Percentiles rank a stretch among this genome's conserved stretches.
Conservation (phyloP, 2,797 vertebrate species). For the Buceros bicornis region DNA sequence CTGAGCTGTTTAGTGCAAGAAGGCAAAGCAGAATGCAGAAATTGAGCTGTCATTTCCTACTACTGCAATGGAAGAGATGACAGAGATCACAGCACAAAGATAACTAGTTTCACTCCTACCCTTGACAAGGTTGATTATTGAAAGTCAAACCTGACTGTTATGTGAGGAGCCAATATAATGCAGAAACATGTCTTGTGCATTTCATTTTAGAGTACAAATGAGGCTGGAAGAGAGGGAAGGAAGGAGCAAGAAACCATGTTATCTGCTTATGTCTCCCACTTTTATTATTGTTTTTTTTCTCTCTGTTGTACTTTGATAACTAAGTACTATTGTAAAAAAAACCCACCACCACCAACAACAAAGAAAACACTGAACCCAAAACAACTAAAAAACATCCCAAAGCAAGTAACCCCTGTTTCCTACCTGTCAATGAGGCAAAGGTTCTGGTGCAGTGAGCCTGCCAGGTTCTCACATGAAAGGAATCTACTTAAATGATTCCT, state of each 20-base stretch:
- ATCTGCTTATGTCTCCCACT: neutral
- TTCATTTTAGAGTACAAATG: neutral
- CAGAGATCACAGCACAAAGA: neutral
- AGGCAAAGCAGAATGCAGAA: neutral
- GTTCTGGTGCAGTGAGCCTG: neutral
- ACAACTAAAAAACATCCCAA: neutral
- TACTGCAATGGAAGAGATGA: neutral
- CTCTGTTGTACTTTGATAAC: neutral
- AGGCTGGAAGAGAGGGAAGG: neutral
- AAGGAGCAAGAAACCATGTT: neutral
- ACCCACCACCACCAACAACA: too few species aligned
- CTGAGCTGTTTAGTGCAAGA: neutral
- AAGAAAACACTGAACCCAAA: neutral
- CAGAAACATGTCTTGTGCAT: neutral
- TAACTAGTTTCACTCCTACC: neutral
- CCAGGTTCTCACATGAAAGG: neutral
- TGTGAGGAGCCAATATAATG: neutral
- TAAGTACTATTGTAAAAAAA: neutral
- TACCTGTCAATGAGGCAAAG: fast-evolving
- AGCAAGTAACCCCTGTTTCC: fast-evolving
- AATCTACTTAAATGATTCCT: neutral
- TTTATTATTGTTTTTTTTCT: neutral
- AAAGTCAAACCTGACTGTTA: neutral
- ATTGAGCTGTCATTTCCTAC: neutral
- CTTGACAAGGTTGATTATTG: neutral